Evolutionary conservation across 1,140 invertebrate genomes (phyloP).

Genomic region (Ceratosolen solmsi): DNA sequence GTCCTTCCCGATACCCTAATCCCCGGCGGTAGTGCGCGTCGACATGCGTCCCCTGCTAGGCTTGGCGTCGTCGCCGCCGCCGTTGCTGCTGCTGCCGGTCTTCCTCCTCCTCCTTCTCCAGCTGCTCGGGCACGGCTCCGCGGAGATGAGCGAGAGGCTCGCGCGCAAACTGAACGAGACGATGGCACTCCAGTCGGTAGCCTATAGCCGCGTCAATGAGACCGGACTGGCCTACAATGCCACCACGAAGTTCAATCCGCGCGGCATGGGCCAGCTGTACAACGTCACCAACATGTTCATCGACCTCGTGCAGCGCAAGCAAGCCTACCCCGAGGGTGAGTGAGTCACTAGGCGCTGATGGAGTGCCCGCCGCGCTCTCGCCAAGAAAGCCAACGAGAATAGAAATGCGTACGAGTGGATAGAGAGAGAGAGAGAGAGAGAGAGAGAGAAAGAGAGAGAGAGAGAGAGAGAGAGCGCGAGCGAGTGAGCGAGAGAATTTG

Average conservation of each 20-base stretch:
- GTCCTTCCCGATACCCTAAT: background rate
- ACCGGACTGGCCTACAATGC: slow-evolving; percentile 74
- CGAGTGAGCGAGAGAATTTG: no score
- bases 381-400: no score
- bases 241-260: slow-evolving; percentile 76
- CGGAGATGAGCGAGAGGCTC: slow-evolving; percentile 68
- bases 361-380: background rate
- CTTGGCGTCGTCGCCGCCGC: no score
- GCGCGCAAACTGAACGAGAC: slow-evolving; percentile 70
- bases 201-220: slow-evolving; percentile 69
- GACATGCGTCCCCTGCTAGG: background rate
- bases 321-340: slow-evolving; percentile 75
- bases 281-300: slow-evolving; percentile 78
- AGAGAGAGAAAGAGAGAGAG: no score
- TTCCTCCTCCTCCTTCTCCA: background rate
- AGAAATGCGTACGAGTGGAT: no score
- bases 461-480: no score
- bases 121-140: background rate
- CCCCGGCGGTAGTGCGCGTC: background rate
- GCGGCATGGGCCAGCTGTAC: slow-evolving; percentile 81
- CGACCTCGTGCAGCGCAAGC: slow-evolving; percentile 73
- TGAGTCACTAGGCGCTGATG: slow-evolving; percentile 21
- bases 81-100: background rate
- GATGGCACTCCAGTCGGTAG: slow-evolving; percentile 67
- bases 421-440: no score